A percentile compares a stretch with the other conserved stretches of the same genome.
Evolutionary conservation across 2,888 invertebrate species (phyloP).

Genomic region (Oscheius sp.): DNA sequence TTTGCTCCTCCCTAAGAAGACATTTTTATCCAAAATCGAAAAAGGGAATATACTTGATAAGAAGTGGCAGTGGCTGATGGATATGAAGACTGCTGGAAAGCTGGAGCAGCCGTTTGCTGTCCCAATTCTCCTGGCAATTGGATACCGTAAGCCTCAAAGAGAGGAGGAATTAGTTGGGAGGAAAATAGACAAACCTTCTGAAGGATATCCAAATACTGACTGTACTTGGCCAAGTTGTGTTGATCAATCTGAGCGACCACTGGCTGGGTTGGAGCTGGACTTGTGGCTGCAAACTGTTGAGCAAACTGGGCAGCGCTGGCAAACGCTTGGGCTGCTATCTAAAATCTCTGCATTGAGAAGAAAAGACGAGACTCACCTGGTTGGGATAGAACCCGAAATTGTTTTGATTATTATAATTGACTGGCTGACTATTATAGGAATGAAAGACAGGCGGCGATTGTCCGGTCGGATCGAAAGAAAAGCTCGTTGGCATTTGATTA

Average conservation of each 20-base stretch:
- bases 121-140: constrained; percentile 52
- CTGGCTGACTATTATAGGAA: constrained; percentile 45
- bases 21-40: not conserved
- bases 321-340: constrained; percentile 42
- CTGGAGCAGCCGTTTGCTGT: constrained; percentile 11
- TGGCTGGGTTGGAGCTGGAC: constrained; percentile 18
- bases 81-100: constrained; percentile 32
- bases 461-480: constrained; percentile 32
- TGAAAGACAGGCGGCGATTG: constrained; percentile 36
- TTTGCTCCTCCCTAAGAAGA: constrained; percentile 22
- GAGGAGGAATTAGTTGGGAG: not conserved
- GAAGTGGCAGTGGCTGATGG: constrained; percentile 35
- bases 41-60: constrained; percentile 18
- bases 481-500: constrained; percentile 20
- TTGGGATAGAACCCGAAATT: constrained; percentile 29
- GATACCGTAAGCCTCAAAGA: constrained; percentile 56
- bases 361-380: constrained; percentile 7
- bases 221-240: constrained; percentile 59
- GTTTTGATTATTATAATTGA: constrained; percentile 34
- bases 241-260: constrained; percentile 55
- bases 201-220: constrained; percentile 60
- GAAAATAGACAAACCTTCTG: constrained; percentile 36
- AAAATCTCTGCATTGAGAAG: constrained; percentile 21
- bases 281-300: constrained; percentile 42
- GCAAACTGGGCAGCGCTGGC: constrained; percentile 38